These are phyloP conservation scores for Kuschelorhynchus macadamiae DNA, from an alignment of 2,888 invertebrate genomes.

Conservation along the genomic window DNA sequence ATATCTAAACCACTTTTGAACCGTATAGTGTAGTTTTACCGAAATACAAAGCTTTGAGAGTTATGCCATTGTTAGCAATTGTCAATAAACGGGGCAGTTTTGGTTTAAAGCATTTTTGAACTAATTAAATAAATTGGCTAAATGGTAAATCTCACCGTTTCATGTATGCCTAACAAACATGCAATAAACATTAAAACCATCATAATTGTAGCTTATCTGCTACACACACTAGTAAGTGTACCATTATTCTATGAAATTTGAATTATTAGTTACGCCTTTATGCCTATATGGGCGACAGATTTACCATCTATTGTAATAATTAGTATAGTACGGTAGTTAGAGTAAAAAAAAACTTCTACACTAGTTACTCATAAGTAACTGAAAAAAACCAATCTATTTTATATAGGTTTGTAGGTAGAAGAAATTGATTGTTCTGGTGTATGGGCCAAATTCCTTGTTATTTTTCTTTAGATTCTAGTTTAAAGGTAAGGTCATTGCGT, in stretches of 20 bases:
- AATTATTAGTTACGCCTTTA: slow-evolving; percentile 34
- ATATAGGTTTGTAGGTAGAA: neutral
- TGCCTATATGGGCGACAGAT: slow-evolving; percentile 38
- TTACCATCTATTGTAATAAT: slow-evolving; percentile 10
- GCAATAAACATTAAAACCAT: slow-evolving; percentile 27
- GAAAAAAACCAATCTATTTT: too few species aligned
- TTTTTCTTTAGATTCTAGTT: too few species aligned
- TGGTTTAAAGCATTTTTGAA: slow-evolving; percentile 3
- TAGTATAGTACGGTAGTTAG: neutral
- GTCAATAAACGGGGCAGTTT: too few species aligned
- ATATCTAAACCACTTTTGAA: too few species aligned
- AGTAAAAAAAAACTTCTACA: too few species aligned
- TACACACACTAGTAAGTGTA: slow-evolving; percentile 15
- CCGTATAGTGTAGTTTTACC: too few species aligned
- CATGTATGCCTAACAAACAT: slow-evolving; percentile 27
- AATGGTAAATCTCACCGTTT: slow-evolving; percentile 14
- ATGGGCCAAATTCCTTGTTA: too few species aligned
- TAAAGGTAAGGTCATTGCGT: too few species aligned
- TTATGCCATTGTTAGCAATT: too few species aligned
- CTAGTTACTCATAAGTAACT: too few species aligned
- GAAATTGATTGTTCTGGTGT: too few species aligned
- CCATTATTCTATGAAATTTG: slow-evolving; percentile 33
- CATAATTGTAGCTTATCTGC: slow-evolving; percentile 6
- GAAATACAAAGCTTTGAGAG: too few species aligned
- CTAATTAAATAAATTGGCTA: slow-evolving; percentile 10